Conservation (phyloP, 2,797 vertebrate species). For the Liparis tanakae region DNA sequence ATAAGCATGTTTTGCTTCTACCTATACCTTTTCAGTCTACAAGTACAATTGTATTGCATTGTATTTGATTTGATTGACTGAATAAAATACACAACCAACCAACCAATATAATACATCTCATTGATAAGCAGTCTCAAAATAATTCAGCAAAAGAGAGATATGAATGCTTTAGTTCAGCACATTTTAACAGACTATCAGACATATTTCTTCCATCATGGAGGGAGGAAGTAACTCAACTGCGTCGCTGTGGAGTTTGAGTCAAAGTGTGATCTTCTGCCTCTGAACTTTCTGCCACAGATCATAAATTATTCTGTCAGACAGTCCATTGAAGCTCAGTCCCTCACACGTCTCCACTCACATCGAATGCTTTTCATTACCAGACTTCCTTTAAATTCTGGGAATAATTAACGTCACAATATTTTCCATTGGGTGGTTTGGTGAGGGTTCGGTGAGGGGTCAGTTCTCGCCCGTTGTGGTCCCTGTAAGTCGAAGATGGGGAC, state of each 20-base stretch:
- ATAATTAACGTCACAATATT: background rate
- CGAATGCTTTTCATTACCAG: background rate
- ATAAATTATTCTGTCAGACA: constrained; percentile 35
- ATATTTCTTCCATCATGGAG: background rate
- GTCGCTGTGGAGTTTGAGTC: constrained; percentile 4
- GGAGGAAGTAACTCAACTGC: background rate
- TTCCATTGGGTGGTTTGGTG: background rate
- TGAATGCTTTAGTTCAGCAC: background rate
- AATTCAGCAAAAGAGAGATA: background rate
- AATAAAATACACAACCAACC: too few relatives aligned
- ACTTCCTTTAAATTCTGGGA: background rate
- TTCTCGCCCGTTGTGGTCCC: background rate
- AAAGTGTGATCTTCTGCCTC: constrained; percentile 20
- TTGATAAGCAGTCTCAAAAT: background rate
- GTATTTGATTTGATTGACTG: too few relatives aligned
- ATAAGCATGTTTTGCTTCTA: too few relatives aligned
- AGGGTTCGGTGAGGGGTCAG: background rate
- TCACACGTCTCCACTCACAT: background rate
- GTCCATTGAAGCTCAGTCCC: background rate
- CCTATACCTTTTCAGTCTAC: too few relatives aligned
- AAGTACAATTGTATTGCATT: too few relatives aligned
- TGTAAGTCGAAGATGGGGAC: background rate
- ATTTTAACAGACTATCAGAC: background rate
- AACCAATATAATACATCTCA: background rate
- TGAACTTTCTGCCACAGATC: background rate